phyloP scores from a whole-genome alignment of 2,888 invertebrate genomes.

The Drosophila lutescens region DNA sequence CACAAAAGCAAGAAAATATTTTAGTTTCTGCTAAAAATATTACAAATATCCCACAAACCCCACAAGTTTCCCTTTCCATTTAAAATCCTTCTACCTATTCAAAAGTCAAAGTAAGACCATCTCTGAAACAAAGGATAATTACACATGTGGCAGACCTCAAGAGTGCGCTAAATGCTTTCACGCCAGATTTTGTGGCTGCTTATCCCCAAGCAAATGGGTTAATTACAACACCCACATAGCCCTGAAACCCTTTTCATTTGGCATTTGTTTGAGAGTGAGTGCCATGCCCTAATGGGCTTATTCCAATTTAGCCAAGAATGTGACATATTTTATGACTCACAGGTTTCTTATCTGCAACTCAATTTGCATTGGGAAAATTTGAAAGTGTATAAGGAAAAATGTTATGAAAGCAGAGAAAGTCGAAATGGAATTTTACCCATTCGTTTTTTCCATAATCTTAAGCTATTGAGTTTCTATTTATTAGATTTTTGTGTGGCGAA shows the following conservation, averaged over 20 bases:
- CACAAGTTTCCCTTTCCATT: not conserved
- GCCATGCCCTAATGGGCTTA: slow-evolving; percentile 72
- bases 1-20: not conserved
- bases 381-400: not conserved
- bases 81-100: not conserved
- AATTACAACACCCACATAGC: slow-evolving; percentile 51
- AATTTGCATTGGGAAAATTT: slow-evolving; percentile 12
- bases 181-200: slow-evolving; percentile 35
- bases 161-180: slow-evolving; percentile 63
- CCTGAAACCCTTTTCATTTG: slow-evolving; percentile 58
- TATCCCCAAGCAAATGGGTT: slow-evolving; percentile 42
- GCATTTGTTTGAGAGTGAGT: slow-evolving; percentile 54
- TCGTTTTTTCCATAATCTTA: too few relatives aligned
- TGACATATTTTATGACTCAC: slow-evolving; percentile 81
- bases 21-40: too few relatives aligned
- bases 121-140: not conserved
- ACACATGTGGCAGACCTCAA: slow-evolving; percentile 24
- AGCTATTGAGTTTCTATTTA: too few relatives aligned
- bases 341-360: slow-evolving; percentile 58
- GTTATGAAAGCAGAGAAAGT: not conserved
- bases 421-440: not conserved
- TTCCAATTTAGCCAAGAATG: slow-evolving; percentile 73
- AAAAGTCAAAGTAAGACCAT: not conserved
- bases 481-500: too few relatives aligned
- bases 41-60: too few relatives aligned